Evolutionary conservation across 2,888 invertebrate species (phyloP).

Genomic region (Lochmaea crataegi): DNA sequence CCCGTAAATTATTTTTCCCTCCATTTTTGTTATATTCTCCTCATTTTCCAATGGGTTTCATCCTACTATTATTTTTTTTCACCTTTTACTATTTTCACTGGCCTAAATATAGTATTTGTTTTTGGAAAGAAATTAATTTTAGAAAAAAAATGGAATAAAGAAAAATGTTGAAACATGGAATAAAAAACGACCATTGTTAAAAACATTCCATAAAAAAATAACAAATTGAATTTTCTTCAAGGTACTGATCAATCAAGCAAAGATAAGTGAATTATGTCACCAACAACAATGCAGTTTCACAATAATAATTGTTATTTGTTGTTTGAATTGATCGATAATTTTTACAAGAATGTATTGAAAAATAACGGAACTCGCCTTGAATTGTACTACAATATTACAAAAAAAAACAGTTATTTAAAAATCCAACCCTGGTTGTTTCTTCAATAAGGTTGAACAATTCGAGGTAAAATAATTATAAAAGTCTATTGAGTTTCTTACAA

Average conservation of each 20-base stretch:
- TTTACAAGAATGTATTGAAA: not conserved
- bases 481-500: too few relatives aligned
- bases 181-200: not conserved
- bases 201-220: not conserved
- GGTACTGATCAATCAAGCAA: conserved; percentile 3
- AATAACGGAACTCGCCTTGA: not conserved
- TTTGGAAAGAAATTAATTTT: not conserved
- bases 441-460: not conserved
- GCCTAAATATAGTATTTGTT: too few relatives aligned
- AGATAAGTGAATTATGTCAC: conserved; percentile 5
- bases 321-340: not conserved
- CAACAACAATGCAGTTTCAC: conserved; percentile 7
- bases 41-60: too few relatives aligned
- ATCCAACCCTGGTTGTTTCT: not conserved
- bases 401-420: not conserved
- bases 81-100: too few relatives aligned
- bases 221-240: not conserved
- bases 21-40: too few relatives aligned
- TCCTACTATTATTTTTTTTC: too few relatives aligned
- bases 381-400: too few relatives aligned
- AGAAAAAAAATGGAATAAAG: not conserved
- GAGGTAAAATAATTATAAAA: not conserved
- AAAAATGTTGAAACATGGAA: not conserved
- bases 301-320: conserved; percentile 1
- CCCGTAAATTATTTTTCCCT: too few relatives aligned